Evolutionary conservation across 2,888 invertebrate genomes (phyloP).

Genomic region (Lycocerus yunnanus): DNA sequence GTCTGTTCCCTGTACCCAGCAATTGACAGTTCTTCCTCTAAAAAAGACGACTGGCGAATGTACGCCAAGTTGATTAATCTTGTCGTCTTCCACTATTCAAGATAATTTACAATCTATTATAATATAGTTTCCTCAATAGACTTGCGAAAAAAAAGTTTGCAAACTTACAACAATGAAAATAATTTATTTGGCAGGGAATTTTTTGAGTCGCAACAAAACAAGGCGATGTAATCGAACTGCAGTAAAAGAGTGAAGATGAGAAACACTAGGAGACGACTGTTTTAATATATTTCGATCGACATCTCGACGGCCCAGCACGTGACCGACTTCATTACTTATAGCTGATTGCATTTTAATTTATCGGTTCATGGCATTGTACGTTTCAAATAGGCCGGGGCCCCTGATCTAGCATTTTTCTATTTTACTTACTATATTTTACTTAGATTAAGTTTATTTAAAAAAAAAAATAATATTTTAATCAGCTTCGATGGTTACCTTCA

Average conservation of each 20-base stretch:
- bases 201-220: background rate
- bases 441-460: too few relatives aligned
- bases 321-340: constrained; percentile 48
- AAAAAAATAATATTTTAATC: background rate
- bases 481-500: background rate
- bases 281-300: constrained; percentile 46
- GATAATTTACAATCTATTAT: constrained; percentile 1
- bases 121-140: background rate
- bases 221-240: constrained; percentile 7
- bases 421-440: background rate
- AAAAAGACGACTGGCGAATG: constrained; percentile 16
- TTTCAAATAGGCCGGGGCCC: constrained; percentile 18
- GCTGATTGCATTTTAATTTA: constrained; percentile 52
- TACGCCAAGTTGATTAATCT: constrained; percentile 17
- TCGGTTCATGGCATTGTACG: constrained; percentile 43
- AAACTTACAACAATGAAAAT: background rate
- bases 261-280: constrained; percentile 38
- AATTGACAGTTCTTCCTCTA: constrained; percentile 37
- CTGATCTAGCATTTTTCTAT: background rate
- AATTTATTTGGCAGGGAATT: background rate
- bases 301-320: constrained; percentile 42
- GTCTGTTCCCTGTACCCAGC: constrained; percentile 36
- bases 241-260: constrained; percentile 31
- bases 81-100: background rate
- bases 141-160: background rate